These are phyloP conservation scores for Lamprotornis superbus DNA, from an alignment of 2,113 vertebrate genomes.

Conservation along the genomic window DNA sequence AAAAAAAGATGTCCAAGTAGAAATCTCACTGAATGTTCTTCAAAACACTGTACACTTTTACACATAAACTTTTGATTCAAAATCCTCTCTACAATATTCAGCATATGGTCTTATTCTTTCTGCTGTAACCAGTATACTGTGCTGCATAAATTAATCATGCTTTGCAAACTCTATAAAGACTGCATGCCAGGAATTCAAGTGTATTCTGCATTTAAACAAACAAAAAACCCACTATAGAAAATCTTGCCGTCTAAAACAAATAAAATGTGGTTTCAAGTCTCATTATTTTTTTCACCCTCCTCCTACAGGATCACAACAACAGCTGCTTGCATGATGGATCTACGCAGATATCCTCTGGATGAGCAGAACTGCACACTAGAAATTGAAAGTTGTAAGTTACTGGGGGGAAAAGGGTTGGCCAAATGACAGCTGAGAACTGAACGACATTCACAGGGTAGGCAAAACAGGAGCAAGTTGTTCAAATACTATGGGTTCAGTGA, in stretches of 20 bases:
- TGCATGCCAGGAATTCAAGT: not conserved
- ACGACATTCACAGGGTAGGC: not conserved
- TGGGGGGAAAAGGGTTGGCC: constrained; percentile 22
- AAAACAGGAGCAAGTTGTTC: not conserved
- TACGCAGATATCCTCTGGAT: constrained; percentile 90
- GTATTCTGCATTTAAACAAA: not conserved
- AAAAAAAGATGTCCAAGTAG: not conserved
- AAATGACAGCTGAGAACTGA: not conserved
- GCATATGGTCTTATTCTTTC: not conserved
- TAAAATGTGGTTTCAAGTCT: not conserved
- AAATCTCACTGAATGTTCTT: not conserved
- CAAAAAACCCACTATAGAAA: not conserved
- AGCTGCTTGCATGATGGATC: constrained; percentile 97
- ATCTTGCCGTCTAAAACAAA: not conserved
- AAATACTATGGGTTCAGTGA: not conserved
- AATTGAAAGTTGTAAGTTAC: constrained; percentile 92
- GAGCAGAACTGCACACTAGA: constrained; percentile 95
- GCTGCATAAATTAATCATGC: not conserved
- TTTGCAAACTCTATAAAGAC: not conserved
- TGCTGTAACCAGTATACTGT: not conserved
- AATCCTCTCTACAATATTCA: not conserved
- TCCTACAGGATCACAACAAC: constrained; percentile 88
- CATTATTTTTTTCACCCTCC: not conserved
- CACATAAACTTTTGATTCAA: not conserved
- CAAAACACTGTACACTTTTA: not conserved